Evolutionary conservation across 2,888 invertebrate species (phyloP).

Genomic region (Cantharis rustica): DNA sequence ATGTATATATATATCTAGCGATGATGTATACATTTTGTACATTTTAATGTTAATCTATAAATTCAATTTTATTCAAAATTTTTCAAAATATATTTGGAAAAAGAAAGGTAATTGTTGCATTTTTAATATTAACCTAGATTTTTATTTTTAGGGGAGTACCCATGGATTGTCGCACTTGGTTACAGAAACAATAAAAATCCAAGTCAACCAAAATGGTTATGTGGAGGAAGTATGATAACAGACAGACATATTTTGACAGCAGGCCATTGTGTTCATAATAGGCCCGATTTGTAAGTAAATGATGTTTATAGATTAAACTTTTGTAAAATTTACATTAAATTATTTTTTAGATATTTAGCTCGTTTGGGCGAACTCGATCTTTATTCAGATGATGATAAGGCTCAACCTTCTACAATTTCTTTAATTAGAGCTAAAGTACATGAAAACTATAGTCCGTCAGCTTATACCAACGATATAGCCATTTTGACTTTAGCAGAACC

Average conservation of each 20-base stretch:
- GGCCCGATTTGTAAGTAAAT: conserved; percentile 63
- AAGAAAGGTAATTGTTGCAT: too few relatives aligned
- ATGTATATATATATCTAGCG: not conserved
- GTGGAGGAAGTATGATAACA: conserved; percentile 74
- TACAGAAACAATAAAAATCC: conserved; percentile 60
- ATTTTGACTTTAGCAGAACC: conserved; percentile 67
- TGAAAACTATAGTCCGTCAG: conserved; percentile 62
- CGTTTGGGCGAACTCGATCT: conserved; percentile 81
- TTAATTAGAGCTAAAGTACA: conserved; percentile 68
- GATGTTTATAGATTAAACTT: not conserved
- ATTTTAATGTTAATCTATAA: conserved; percentile 11
- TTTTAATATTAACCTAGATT: not conserved
- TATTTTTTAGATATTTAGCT: conserved; percentile 64
- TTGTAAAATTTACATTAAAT: not conserved
- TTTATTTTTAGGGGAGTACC: conserved; percentile 68
- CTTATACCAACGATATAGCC: conserved; percentile 78
- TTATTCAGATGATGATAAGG: conserved; percentile 65
- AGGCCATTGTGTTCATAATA: conserved; percentile 71
- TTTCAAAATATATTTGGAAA: not conserved
- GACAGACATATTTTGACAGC: conserved; percentile 77
- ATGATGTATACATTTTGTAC: not conserved
- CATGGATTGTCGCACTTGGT: conserved; percentile 79
- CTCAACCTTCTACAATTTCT: conserved; percentile 64
- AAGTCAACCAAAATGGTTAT: conserved; percentile 56
- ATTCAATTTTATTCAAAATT: too few relatives aligned